These are phyloP conservation scores for Porites australiensis DNA, from an alignment of 64 coral and sea anemone species.

Conservation along the genomic window DNA sequence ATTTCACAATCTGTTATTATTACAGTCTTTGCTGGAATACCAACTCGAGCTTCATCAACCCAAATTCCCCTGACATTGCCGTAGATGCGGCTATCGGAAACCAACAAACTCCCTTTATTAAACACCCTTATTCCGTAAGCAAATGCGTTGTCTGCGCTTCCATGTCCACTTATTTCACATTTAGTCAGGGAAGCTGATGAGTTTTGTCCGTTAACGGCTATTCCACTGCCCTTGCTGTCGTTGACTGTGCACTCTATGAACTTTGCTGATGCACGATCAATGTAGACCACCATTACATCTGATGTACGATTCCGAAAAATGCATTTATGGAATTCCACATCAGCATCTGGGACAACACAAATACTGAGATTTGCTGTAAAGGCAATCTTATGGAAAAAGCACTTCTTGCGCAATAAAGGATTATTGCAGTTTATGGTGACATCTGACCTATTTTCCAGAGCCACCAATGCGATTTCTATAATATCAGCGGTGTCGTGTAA, in stretches of 20 bases:
- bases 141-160: neutral
- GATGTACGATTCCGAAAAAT: neutral
- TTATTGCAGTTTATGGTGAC: neutral
- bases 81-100: neutral
- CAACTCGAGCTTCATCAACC: neutral
- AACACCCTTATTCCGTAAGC: neutral
- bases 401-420: neutral
- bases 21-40: neutral
- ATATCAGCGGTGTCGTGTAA: too few species aligned
- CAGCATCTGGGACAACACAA: neutral
- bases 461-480: neutral
- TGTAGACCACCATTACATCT: too few species aligned
- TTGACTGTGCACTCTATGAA: neutral
- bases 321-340: neutral
- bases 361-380: neutral
- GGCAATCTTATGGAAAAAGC: neutral
- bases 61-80: slow-evolving; percentile 4
- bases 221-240: neutral
- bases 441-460: neutral
- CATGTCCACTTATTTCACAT: slow-evolving; percentile 4
- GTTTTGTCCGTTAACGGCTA: neutral
- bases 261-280: neutral
- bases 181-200: neutral
- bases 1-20: neutral
- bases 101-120: neutral